phyloP scores from a whole-genome alignment of 2,888 invertebrate species.

The Campoplex capitator region DNA sequence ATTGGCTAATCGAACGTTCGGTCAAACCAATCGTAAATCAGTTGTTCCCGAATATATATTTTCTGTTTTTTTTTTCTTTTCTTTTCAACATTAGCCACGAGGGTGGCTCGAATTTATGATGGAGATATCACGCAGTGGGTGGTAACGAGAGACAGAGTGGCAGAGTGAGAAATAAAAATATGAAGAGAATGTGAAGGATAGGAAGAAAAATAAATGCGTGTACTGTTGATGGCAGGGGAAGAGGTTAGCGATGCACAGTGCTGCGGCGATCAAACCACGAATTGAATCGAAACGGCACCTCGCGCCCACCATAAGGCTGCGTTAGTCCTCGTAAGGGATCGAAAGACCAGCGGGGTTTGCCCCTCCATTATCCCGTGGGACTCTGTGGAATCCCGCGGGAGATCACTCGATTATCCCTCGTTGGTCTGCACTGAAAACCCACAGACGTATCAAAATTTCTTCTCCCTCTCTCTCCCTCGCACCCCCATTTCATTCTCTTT shows the following conservation, averaged over 20 bases:
- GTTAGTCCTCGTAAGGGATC: conserved; percentile 67
- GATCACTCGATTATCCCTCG: conserved; percentile 78
- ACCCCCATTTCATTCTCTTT: not conserved
- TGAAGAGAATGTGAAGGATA: conserved; percentile 36
- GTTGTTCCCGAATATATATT: conserved; percentile 23
- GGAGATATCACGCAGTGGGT: conserved; percentile 79
- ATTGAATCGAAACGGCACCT: conserved; percentile 81
- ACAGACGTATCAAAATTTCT: conserved; percentile 69
- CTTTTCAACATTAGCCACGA: conserved; percentile 74
- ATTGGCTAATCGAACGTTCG: conserved; percentile 35
- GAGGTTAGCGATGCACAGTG: conserved; percentile 39
- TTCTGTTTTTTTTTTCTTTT: conserved; percentile 32
- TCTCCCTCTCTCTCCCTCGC: conserved; percentile 1
- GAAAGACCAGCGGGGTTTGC: conserved; percentile 58
- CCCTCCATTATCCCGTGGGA: conserved; percentile 67
- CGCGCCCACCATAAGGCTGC: conserved; percentile 77
- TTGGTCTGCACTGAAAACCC: conserved; percentile 69
- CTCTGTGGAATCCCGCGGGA: conserved; percentile 77
- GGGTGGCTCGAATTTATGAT: conserved; percentile 73
- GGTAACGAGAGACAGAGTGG: conserved; percentile 67
- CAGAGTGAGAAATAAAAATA: conserved; percentile 24
- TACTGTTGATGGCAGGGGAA: conserved; percentile 67
- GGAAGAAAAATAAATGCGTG: conserved; percentile 34
- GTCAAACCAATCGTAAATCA: conserved; percentile 23
- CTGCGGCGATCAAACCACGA: conserved; percentile 81